Percentiles rank a stretch among this genome's conserved stretches.
phyloP scores from a whole-genome alignment of 1,140 invertebrate genomes.

The Chionoecetes opilio region DNA sequence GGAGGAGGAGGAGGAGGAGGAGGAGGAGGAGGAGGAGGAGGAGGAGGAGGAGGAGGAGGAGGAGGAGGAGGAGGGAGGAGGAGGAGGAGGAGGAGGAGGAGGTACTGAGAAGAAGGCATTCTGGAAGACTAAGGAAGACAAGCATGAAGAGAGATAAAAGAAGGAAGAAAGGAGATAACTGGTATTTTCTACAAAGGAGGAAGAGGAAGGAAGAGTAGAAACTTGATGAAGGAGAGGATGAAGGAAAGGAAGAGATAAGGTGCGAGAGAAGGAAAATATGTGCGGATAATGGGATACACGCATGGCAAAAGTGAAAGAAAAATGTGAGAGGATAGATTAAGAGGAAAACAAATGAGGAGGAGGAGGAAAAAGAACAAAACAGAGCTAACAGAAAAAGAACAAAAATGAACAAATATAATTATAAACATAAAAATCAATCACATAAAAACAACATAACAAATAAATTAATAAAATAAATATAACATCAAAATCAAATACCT shows the following conservation, averaged over 20 bases:
- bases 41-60: too few relatives aligned
- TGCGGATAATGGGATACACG: neutral
- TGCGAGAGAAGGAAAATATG: constrained; percentile 29
- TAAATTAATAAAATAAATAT: too few relatives aligned
- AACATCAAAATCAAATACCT: too few relatives aligned
- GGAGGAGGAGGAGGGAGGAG: too few relatives aligned
- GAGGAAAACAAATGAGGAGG: neutral
- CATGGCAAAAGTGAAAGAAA: neutral
- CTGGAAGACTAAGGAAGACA: constrained; percentile 23
- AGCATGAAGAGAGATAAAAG: constrained; percentile 21
- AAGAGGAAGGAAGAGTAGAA: neutral
- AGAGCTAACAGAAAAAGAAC: too few relatives aligned
- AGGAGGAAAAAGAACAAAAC: too few relatives aligned
- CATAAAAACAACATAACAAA: too few relatives aligned
- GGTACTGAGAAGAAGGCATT: constrained; percentile 10
- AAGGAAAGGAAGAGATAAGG: constrained; percentile 13
- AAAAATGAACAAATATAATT: too few relatives aligned
- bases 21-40: too few relatives aligned
- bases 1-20: too few relatives aligned
- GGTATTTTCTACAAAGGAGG: neutral
- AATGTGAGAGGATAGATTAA: neutral
- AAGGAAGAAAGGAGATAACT: constrained; percentile 20
- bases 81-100: neutral
- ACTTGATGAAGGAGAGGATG: neutral
- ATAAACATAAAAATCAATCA: too few relatives aligned